These are phyloP conservation scores for Dysidea cf. avara DNA, from an alignment of 37 sponge, comb jelly and placozoan species.

Conservation along the genomic window DNA sequence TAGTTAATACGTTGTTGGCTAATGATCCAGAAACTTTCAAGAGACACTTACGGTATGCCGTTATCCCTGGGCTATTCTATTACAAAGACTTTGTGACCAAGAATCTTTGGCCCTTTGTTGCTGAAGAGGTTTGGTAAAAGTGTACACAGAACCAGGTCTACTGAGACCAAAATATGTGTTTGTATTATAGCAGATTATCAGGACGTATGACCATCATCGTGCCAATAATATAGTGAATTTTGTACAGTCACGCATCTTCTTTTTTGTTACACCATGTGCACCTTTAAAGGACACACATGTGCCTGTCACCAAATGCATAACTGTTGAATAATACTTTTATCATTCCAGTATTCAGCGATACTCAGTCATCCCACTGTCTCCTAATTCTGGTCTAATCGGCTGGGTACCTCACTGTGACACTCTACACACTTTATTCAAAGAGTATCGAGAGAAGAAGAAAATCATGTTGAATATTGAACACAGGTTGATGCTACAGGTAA, in stretches of 20 bases:
- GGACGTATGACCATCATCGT: too few relatives aligned
- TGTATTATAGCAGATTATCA: too few relatives aligned
- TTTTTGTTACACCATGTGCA: too few relatives aligned
- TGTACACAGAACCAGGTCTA: too few relatives aligned
- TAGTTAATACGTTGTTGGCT: conserved; percentile 91
- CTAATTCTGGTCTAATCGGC: conserved; percentile 96
- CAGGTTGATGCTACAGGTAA: conserved; percentile 87
- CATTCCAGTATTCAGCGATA: conserved; percentile 86
- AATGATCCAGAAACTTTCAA: conserved; percentile 91
- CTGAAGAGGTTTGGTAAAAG: not conserved
- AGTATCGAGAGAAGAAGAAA: conserved; percentile 93
- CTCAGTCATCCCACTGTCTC: conserved; percentile 95
- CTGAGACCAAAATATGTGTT: too few relatives aligned
- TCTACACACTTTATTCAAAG: conserved; percentile 94
- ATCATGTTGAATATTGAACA: conserved; percentile 93
- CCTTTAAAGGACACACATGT: too few relatives aligned
- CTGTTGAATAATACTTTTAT: not conserved
- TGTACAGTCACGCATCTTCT: not conserved
- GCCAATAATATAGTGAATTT: not conserved
- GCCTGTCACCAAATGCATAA: not conserved
- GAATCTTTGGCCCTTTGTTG: too few relatives aligned
- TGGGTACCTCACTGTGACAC: conserved; percentile 99
- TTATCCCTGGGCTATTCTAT: too few relatives aligned
- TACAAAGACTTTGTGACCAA: too few relatives aligned
- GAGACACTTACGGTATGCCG: conserved; percentile 74